Evolutionary conservation across 2,113 vertebrate genomes (phyloP).

Genomic region (Pterocles burchelli): DNA sequence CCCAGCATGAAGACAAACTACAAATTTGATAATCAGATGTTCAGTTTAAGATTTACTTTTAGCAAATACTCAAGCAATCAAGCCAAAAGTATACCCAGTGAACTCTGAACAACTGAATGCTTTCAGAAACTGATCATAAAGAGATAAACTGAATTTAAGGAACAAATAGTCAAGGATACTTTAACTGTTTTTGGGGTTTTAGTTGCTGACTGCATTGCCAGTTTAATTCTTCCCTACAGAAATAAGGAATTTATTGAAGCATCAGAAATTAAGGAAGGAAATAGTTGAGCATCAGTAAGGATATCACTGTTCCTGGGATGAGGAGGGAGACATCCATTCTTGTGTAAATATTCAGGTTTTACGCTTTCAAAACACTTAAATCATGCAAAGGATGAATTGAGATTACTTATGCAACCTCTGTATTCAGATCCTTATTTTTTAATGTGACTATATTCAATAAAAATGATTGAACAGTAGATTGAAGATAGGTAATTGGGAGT

Average conservation of each 20-base stretch:
- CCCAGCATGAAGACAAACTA: constrained; percentile 34
- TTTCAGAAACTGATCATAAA: neutral
- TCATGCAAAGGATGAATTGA: neutral
- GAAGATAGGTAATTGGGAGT: neutral
- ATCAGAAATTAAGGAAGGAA: neutral
- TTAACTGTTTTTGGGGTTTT: neutral
- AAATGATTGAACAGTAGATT: neutral
- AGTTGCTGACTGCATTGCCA: neutral
- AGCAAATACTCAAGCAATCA: constrained; percentile 38
- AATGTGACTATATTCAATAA: neutral
- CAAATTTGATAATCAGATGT: constrained; percentile 55
- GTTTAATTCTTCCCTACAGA: neutral
- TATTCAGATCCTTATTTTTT: neutral
- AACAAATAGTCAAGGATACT: neutral
- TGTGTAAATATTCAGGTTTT: neutral
- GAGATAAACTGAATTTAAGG: neutral
- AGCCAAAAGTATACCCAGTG: neutral
- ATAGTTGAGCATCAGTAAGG: neutral
- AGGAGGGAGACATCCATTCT: neutral
- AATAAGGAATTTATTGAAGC: neutral
- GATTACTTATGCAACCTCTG: neutral
- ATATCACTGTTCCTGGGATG: neutral
- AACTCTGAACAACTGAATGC: neutral
- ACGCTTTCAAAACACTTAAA: neutral
- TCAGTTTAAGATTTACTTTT: constrained; percentile 39